Conservation (phyloP, 2,113 vertebrate genomes). For the Trinectes maculatus region DNA sequence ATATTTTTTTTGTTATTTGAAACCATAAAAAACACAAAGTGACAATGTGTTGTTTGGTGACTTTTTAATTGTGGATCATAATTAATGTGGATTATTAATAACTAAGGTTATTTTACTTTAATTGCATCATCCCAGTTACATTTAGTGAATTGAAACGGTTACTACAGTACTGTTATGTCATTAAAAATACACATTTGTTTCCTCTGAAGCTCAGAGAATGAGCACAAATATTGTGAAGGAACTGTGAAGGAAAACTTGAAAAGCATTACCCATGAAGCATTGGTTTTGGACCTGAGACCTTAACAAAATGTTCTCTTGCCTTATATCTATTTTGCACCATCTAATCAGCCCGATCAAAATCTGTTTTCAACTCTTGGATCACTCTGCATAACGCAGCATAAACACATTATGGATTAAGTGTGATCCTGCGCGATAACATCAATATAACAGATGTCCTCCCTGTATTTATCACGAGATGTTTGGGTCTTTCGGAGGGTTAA, state of each 20-base stretch:
- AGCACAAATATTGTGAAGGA: background rate
- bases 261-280: background rate
- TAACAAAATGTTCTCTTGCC: constrained; percentile 21
- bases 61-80: background rate
- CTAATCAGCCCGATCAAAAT: constrained; percentile 22
- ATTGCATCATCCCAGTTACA: constrained; percentile 10
- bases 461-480: constrained; percentile 61
- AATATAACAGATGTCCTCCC: constrained; percentile 53
- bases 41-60: constrained; percentile 15
- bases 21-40: constrained; percentile 1
- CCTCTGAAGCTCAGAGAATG: background rate
- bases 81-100: constrained; percentile 20
- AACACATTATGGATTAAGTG: constrained; percentile 67
- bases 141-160: background rate
- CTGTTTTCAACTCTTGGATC: constrained; percentile 22
- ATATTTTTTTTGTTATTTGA: constrained; percentile 2
- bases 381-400: constrained; percentile 43
- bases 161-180: background rate
- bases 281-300: constrained; percentile 12
- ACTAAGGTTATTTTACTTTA: background rate
- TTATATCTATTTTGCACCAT: background rate
- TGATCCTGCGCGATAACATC: constrained; percentile 48
- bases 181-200: background rate
- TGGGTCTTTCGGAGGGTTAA: constrained; percentile 53
- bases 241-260: background rate